Percentiles rank a stretch among this genome's conserved stretches.
Evolutionary conservation across 2,888 invertebrate genomes (phyloP).

Genomic region (Chymomyza fuscimana): DNA sequence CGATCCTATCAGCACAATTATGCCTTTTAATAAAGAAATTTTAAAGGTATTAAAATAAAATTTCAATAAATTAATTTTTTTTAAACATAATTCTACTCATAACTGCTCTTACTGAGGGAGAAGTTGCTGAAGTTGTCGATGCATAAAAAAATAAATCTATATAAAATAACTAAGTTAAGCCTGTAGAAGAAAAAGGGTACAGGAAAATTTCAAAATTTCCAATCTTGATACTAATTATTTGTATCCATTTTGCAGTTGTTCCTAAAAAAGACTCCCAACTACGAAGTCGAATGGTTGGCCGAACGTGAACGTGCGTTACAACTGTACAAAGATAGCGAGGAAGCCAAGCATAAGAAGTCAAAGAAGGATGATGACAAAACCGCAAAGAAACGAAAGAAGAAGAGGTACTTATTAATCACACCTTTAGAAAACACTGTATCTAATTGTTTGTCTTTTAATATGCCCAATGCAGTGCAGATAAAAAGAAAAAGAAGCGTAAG

Average conservation of each 20-base stretch:
- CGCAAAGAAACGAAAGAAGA: conserved; percentile 82
- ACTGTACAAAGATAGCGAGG: conserved; percentile 77
- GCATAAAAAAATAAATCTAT: background rate
- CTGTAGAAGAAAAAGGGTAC: background rate
- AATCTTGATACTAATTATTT: background rate
- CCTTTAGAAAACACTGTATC: background rate
- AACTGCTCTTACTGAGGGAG: background rate
- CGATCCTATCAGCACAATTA: background rate
- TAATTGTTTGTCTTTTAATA: background rate
- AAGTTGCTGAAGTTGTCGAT: background rate
- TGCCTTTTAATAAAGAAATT: background rate
- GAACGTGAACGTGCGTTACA: conserved; percentile 88
- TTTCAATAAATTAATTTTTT: background rate
- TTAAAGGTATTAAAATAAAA: background rate
- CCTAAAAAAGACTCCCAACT: conserved; percentile 90
- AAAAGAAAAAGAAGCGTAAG: conserved; percentile 81
- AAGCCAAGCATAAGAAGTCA: conserved; percentile 79
- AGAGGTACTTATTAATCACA: conserved; percentile 78
- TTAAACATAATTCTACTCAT: background rate
- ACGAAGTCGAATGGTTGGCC: conserved; percentile 92
- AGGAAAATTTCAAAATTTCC: background rate
- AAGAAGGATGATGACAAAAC: conserved; percentile 78
- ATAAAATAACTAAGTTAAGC: background rate
- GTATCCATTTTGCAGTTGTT: conserved; percentile 83
- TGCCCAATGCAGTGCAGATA: conserved; percentile 73